Evolutionary conservation across 1,140 invertebrate species (phyloP).

Genomic region (Chrysomallon squamiferum): DNA sequence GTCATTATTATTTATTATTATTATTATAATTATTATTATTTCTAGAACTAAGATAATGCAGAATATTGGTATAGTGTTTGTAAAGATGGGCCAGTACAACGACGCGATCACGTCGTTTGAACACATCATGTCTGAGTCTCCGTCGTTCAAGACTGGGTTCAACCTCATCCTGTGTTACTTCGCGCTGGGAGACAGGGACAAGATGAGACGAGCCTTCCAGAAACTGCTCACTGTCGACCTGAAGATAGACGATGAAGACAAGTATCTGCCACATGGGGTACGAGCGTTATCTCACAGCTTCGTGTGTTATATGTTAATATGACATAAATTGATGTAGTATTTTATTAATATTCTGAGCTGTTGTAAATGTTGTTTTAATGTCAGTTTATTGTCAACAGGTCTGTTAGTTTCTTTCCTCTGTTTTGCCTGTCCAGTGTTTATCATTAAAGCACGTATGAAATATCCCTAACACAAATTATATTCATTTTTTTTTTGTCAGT

Average conservation of each 20-base stretch:
- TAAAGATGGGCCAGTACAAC: slow-evolving; percentile 94
- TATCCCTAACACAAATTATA: too few relatives aligned
- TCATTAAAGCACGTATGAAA: too few relatives aligned
- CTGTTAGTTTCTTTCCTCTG: too few relatives aligned
- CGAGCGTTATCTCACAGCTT: slow-evolving; percentile 20
- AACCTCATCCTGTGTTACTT: slow-evolving; percentile 94
- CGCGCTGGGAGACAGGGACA: slow-evolving; percentile 90
- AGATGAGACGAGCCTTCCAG: slow-evolving; percentile 92
- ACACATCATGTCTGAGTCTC: slow-evolving; percentile 95
- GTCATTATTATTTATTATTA: too few relatives aligned
- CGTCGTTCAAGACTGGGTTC: slow-evolving; percentile 86
- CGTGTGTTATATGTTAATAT: too few relatives aligned
- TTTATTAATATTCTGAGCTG: too few relatives aligned
- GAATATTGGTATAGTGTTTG: slow-evolving; percentile 95
- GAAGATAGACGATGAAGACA: slow-evolving; percentile 83
- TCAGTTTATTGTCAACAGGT: too few relatives aligned
- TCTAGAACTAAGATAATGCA: slow-evolving; percentile 95
- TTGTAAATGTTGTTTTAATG: too few relatives aligned
- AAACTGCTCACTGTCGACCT: slow-evolving; percentile 87
- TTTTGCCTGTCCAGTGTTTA: too few relatives aligned
- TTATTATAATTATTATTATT: too few relatives aligned
- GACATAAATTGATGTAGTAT: too few relatives aligned
- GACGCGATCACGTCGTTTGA: slow-evolving; percentile 97
- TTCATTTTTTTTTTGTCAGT: too few relatives aligned
- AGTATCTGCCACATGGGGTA: slow-evolving; percentile 69